A percentile compares a stretch with the other conserved stretches of the same genome.
Conservation (phyloP, 1,140 invertebrate species). For the Drosophila ironensis region DNA sequence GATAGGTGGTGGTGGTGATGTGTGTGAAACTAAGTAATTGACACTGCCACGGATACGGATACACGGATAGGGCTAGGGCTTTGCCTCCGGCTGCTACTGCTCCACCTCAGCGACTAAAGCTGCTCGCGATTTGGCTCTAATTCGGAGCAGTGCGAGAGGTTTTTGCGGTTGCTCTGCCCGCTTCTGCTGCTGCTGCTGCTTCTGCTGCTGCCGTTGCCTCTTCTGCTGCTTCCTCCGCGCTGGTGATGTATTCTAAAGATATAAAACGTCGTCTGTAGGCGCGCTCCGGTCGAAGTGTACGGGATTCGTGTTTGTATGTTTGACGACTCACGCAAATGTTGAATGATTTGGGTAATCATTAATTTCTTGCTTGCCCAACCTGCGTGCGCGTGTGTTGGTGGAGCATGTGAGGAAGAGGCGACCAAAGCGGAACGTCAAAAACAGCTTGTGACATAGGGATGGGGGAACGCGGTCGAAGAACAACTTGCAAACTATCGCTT, state of each 20-base stretch:
- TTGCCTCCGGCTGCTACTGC: constrained; percentile 34
- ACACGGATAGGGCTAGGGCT: constrained; percentile 12
- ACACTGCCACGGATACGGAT: constrained; percentile 31
- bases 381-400: constrained; percentile 16
- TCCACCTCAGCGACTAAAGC: constrained; percentile 61
- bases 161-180: constrained; percentile 34
- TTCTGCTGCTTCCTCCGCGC: constrained; percentile 35
- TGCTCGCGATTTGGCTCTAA: constrained; percentile 22
- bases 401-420: constrained; percentile 31
- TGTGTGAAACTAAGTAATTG: constrained; percentile 68
- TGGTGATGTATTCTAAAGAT: constrained; percentile 38
- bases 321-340: constrained; percentile 64
- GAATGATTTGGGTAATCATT: constrained; percentile 42
- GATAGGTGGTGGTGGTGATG: constrained; percentile 46
- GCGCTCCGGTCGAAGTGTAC: neutral
- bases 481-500: neutral
- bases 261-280: constrained; percentile 18
- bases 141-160: constrained; percentile 28
- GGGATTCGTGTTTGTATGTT: constrained; percentile 24
- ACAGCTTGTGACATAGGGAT: constrained; percentile 28
- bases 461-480: neutral
- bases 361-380: constrained; percentile 39
- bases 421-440: constrained; percentile 39
- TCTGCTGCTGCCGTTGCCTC: constrained; percentile 37
- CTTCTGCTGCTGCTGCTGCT: constrained; percentile 28